A percentile compares a stretch with the other conserved stretches of the same genome.
Evolutionary conservation across 2,797 vertebrate genomes (phyloP).

Genomic region (Phrynocephalus guinanensis): DNA sequence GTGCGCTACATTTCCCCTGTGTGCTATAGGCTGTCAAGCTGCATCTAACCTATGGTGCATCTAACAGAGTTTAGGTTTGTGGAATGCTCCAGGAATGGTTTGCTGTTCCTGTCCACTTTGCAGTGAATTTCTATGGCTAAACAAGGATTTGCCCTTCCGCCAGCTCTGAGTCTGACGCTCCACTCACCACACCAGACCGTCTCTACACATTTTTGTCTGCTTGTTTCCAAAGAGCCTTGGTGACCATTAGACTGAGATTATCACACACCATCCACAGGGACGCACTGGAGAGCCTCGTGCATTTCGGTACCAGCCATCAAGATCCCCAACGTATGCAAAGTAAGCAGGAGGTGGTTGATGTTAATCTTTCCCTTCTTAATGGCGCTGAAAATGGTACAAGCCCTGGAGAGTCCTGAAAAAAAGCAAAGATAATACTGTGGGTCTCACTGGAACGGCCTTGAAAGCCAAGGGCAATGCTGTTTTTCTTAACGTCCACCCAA

Average conservation of each 20-base stretch:
- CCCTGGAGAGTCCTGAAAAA: conserved; percentile 53
- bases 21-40: too few species aligned
- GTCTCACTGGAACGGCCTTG: neutral
- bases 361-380: conserved; percentile 60
- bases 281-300: conserved; percentile 37
- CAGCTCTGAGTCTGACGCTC: too few species aligned
- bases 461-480: neutral
- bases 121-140: too few species aligned
- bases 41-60: too few species aligned
- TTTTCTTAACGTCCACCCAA: too few species aligned
- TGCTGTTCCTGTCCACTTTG: too few species aligned
- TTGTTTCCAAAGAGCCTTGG: neutral
- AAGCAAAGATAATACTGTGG: neutral
- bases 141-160: too few species aligned
- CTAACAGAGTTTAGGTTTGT: too few species aligned
- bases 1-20: too few species aligned
- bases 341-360: conserved; percentile 55
- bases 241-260: neutral
- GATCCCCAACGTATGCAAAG: conserved; percentile 50
- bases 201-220: neutral
- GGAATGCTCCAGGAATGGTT: too few species aligned
- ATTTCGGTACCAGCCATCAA: conserved; percentile 51
- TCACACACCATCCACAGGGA: conserved; percentile 56
- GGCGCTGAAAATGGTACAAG: conserved; percentile 57
- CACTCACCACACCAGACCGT: neutral